Percentiles rank a stretch among this genome's conserved stretches.
Evolutionary conservation across 2,113 vertebrate genomes (phyloP).

Genomic region (Pao palembangensis): DNA sequence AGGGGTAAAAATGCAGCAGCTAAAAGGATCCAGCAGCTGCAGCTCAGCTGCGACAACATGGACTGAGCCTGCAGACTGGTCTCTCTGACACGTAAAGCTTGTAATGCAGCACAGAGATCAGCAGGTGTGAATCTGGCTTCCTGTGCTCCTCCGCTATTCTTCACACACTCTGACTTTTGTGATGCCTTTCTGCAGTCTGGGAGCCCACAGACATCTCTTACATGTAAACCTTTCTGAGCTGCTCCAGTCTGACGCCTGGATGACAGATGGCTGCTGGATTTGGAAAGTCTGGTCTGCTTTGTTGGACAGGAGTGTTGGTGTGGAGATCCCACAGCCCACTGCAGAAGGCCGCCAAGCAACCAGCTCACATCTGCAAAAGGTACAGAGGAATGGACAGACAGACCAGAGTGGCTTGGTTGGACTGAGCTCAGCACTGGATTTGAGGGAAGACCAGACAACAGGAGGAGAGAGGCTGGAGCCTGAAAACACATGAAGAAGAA

Average conservation of each 20-base stretch:
- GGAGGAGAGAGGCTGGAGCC: constrained; percentile 49
- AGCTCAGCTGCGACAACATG: constrained; percentile 16
- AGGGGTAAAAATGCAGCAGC: background rate
- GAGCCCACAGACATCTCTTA: constrained; percentile 54
- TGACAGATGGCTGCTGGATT: constrained; percentile 63
- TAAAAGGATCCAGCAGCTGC: constrained; percentile 19
- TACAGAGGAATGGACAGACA: constrained; percentile 58
- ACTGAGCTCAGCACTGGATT: constrained; percentile 61
- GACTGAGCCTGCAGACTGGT: constrained; percentile 10
- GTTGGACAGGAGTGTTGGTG: constrained; percentile 52
- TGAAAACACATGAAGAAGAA: constrained; percentile 23
- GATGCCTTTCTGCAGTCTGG: constrained; percentile 41
- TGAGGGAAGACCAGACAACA: constrained; percentile 64
- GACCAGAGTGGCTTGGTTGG: constrained; percentile 55
- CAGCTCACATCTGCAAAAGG: constrained; percentile 59
- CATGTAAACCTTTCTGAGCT: constrained; percentile 33
- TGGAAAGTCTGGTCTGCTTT: constrained; percentile 57
- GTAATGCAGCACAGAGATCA: no score
- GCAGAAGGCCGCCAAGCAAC: constrained; percentile 37
- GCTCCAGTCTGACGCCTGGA: constrained; percentile 57
- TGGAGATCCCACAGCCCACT: constrained; percentile 55
- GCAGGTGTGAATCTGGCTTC: no score
- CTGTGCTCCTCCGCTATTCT: background rate
- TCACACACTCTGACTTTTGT: constrained; percentile 41
- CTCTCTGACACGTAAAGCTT: no score